Evolutionary conservation across 2,797 vertebrate species (phyloP).

Genomic region (Arctocebus calabarensis): DNA sequence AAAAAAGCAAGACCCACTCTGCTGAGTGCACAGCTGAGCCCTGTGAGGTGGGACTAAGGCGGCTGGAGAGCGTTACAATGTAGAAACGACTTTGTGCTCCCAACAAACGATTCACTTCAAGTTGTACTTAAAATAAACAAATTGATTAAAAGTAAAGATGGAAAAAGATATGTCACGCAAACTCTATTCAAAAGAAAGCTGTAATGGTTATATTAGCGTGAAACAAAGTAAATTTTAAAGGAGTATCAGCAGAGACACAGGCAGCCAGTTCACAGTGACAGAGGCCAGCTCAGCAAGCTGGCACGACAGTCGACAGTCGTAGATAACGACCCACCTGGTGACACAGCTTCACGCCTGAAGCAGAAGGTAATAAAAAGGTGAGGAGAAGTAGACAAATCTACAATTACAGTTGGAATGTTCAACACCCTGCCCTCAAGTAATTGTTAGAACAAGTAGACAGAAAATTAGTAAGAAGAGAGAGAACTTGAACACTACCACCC

Average conservation of each 20-base stretch:
- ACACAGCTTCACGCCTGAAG: not conserved
- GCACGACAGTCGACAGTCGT: rapidly evolving
- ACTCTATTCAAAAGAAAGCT: not conserved
- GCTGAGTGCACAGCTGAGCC: not conserved
- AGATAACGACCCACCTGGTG: rapidly evolving
- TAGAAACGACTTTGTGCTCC: no score
- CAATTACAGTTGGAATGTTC: not conserved
- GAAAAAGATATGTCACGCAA: not conserved
- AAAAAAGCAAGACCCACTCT: not conserved
- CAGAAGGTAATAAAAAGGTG: not conserved
- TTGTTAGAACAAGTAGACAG: not conserved
- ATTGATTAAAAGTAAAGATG: not conserved
- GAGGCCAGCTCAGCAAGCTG: not conserved
- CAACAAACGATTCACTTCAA: not conserved
- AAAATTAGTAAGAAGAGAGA: not conserved
- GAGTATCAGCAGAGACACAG: not conserved
- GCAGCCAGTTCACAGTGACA: rapidly evolving
- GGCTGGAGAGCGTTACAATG: not conserved
- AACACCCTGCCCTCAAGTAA: not conserved
- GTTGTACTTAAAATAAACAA: not conserved
- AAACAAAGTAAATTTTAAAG: not conserved
- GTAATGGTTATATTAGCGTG: no score
- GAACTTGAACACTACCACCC: not conserved
- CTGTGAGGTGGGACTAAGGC: rapidly evolving
- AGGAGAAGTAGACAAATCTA: not conserved